phyloP scores from a whole-genome alignment of 2,113 vertebrate species.

The Uria aalge region DNA sequence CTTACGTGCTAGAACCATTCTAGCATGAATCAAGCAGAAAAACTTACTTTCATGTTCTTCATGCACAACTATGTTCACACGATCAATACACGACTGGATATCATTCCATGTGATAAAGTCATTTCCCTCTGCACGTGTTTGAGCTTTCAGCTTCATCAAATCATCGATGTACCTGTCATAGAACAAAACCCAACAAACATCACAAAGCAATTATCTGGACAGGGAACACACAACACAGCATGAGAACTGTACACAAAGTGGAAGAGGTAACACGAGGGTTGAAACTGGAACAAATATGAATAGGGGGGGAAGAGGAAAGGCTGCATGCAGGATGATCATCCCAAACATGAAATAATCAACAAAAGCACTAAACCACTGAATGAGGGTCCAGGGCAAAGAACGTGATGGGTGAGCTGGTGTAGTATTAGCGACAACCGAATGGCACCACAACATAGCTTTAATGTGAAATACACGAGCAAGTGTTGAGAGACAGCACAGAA shows the following conservation, averaged over 20 bases:
- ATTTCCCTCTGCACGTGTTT: conserved; percentile 73
- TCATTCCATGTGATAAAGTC: conserved; percentile 96
- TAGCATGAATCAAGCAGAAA: neutral
- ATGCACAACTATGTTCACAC: conserved; percentile 86
- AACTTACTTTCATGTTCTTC: conserved; percentile 95
- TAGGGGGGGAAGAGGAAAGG: neutral
- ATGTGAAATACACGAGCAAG: neutral
- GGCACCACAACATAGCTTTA: neutral
- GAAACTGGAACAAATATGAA: neutral
- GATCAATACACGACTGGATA: conserved; percentile 93
- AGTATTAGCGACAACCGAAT: neutral
- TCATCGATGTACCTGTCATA: conserved; percentile 89
- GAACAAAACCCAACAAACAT: neutral
- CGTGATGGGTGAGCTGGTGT: accelerated
- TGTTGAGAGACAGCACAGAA: neutral
- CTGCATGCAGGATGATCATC: neutral
- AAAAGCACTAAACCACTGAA: neutral
- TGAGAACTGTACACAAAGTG: neutral
- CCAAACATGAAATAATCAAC: neutral
- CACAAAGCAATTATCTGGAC: neutral
- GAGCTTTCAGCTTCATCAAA: conserved; percentile 86
- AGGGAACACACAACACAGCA: neutral
- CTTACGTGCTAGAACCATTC: neutral
- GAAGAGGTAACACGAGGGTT: neutral
- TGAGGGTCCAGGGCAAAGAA: neutral